Percentiles rank a stretch among this genome's conserved stretches.
Conservation (phyloP, 2,113 vertebrate species). For the Cyphomyrus discorhynchus region DNA sequence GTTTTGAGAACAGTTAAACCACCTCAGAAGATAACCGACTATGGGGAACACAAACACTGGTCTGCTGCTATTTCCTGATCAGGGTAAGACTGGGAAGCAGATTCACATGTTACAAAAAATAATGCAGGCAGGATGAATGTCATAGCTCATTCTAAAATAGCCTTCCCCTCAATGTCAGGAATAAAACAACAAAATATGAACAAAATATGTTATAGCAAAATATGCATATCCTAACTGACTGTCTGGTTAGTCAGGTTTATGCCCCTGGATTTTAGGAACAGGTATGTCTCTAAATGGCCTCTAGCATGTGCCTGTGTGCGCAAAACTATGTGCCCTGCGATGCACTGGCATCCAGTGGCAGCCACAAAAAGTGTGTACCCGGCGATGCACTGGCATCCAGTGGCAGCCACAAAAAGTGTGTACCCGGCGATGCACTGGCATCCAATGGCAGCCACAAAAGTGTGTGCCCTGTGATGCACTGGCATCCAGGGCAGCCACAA, state of each 20-base stretch:
- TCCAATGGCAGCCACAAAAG: too few species aligned
- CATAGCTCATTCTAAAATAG: not conserved
- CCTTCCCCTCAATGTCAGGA: not conserved
- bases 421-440: too few species aligned
- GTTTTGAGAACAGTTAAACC: not conserved
- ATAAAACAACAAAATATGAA: not conserved
- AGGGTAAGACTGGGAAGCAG: not conserved
- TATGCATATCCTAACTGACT: not conserved
- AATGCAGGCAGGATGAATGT: not conserved
- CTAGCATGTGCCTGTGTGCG: not conserved
- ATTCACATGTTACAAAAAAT: not conserved
- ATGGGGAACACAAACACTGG: not conserved
- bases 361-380: too few species aligned
- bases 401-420: too few species aligned
- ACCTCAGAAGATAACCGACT: not conserved
- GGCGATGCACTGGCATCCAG: too few species aligned
- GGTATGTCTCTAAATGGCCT: not conserved
- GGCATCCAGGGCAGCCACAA: too few species aligned
- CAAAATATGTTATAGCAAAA: not conserved
- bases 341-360: too few species aligned
- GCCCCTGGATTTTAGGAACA: not conserved
- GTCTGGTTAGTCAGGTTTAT: not conserved
- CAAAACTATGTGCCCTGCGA: not conserved
- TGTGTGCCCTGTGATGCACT: too few species aligned
- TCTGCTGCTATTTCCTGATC: not conserved